phyloP scores from a whole-genome alignment of 2,888 invertebrate genomes.

The Latrodectus hesperus region DNA sequence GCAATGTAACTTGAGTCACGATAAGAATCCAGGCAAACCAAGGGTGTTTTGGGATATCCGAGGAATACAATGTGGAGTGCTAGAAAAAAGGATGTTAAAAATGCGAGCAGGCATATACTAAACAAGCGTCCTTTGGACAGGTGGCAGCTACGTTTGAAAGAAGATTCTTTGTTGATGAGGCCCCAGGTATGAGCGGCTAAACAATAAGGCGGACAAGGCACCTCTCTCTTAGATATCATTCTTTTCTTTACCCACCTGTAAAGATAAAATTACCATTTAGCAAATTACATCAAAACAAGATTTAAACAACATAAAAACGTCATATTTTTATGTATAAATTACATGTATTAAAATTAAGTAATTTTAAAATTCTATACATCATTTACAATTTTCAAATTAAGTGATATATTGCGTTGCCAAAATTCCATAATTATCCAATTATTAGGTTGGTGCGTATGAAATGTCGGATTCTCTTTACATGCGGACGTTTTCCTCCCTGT shows the following conservation, averaged over 20 bases:
- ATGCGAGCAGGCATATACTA: conserved; percentile 65
- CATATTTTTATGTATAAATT: not conserved
- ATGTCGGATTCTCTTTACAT: no score
- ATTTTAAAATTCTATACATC: no score
- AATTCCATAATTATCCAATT: no score
- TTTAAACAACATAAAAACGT: not conserved
- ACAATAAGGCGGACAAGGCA: conserved; percentile 63
- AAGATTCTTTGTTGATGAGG: conserved; percentile 48
- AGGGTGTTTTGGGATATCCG: conserved; percentile 61
- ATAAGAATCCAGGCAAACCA: conserved; percentile 64
- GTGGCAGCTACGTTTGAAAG: conserved; percentile 51
- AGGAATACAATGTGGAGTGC: conserved; percentile 65
- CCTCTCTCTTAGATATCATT: conserved; percentile 65
- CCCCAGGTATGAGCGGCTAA: conserved; percentile 58
- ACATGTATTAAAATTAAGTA: no score
- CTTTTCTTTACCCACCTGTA: conserved; percentile 65
- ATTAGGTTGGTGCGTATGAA: no score
- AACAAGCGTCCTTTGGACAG: conserved; percentile 59
- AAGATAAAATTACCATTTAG: not conserved
- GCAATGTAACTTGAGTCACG: conserved; percentile 29
- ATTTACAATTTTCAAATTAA: no score
- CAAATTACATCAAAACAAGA: not conserved
- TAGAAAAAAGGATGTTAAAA: conserved; percentile 65
- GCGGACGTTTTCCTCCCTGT: no score
- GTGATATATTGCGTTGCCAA: no score